These are phyloP conservation scores for Shinisaurus crocodilurus DNA, from an alignment of 2,113 vertebrate genomes.

Conservation along the genomic window DNA sequence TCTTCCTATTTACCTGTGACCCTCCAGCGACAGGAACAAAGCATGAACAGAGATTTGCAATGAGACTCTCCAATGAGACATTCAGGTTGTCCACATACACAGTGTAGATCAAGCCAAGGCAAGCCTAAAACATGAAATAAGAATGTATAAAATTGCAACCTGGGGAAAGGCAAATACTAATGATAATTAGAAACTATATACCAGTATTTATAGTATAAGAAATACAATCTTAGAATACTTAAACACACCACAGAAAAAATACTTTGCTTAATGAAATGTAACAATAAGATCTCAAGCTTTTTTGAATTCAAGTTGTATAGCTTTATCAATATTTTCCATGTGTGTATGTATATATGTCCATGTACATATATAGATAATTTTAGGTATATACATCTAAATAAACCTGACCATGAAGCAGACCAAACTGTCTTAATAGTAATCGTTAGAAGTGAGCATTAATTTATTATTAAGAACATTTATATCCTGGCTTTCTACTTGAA, in stretches of 20 bases:
- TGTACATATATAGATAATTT: background rate
- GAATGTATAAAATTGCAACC: constrained; percentile 34
- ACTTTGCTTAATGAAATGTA: constrained; percentile 52
- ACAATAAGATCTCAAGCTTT: constrained; percentile 39
- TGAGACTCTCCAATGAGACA: constrained; percentile 90
- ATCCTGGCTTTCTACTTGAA: background rate
- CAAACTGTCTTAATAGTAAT: background rate
- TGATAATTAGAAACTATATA: constrained; percentile 19
- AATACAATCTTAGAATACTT: constrained; percentile 39
- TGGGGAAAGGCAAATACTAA: constrained; percentile 33
- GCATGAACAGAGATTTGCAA: constrained; percentile 92
- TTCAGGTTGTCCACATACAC: constrained; percentile 92
- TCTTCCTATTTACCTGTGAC: constrained; percentile 87
- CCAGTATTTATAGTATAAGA: rapidly evolving
- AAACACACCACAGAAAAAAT: constrained; percentile 39
- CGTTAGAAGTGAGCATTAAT: background rate
- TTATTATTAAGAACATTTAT: background rate
- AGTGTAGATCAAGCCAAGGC: constrained; percentile 95
- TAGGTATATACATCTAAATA: background rate
- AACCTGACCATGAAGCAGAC: background rate
- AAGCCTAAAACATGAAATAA: constrained; percentile 82
- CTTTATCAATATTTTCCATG: background rate
- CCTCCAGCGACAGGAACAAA: constrained; percentile 92
- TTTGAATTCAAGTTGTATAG: constrained; percentile 20
- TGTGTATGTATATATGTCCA: background rate